phyloP scores from a whole-genome alignment of 2,113 vertebrate genomes.

The Myodes glareolus region DNA sequence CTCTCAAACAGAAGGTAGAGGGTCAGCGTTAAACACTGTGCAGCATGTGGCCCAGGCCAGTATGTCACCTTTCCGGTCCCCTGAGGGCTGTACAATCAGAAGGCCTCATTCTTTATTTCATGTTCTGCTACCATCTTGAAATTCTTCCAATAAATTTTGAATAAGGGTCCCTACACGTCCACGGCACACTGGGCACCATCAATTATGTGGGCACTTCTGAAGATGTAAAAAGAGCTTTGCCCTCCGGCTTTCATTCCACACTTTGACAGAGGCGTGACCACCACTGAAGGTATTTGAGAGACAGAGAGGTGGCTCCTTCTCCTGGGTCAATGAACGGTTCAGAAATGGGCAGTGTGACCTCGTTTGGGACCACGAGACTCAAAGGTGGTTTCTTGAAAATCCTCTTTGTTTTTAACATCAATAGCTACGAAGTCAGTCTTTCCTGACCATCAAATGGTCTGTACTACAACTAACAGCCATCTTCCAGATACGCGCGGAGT shows the following conservation, averaged over 20 bases:
- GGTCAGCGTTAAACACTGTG: background rate
- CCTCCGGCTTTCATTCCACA: background rate
- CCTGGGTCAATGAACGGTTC: background rate
- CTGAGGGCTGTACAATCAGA: fast-evolving
- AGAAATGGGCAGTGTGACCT: background rate
- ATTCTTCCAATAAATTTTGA: background rate
- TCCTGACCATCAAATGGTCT: background rate
- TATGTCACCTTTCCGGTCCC: background rate
- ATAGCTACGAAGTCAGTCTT: background rate
- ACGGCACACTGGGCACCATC: background rate
- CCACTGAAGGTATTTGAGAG: background rate
- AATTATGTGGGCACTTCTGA: background rate
- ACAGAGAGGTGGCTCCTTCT: background rate
- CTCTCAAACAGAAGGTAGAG: background rate
- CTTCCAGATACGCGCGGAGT: background rate
- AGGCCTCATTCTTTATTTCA: background rate
- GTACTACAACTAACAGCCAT: background rate
- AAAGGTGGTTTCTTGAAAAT: background rate
- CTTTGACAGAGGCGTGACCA: background rate
- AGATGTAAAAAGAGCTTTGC: background rate
- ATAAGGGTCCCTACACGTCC: background rate
- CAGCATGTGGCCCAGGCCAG: background rate
- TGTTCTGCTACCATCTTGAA: background rate
- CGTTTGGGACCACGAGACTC: background rate
- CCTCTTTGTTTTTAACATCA: background rate